Evolutionary conservation across 2,797 vertebrate genomes (phyloP).

Genomic region (Syngnathus rostellatus): DNA sequence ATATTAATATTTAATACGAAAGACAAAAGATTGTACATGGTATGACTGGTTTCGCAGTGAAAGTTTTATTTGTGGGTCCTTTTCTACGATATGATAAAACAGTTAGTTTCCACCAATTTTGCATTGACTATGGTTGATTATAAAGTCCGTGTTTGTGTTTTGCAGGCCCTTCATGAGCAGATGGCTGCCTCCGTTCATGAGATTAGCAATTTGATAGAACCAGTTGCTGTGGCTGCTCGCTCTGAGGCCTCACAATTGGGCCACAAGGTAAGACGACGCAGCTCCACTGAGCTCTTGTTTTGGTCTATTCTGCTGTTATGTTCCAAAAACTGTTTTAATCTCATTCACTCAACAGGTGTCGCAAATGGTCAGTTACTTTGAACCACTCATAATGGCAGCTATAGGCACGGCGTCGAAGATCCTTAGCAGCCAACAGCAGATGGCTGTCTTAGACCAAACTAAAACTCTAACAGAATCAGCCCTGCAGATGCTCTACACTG

Average conservation of each 20-base stretch:
- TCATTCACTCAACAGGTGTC: conserved; percentile 74
- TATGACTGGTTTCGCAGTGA: not conserved
- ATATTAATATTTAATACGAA: not conserved
- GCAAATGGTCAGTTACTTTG: conserved; percentile 96
- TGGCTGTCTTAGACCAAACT: conserved; percentile 95
- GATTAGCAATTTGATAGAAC: conserved; percentile 92
- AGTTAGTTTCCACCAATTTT: not conserved
- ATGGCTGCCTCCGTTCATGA: conserved; percentile 95
- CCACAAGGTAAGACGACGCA: conserved; percentile 79
- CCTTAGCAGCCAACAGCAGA: conserved; percentile 94
- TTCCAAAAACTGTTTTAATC: conserved; percentile 6
- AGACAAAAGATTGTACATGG: not conserved
- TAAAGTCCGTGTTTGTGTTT: conserved; percentile 7
- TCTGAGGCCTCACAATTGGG: conserved; percentile 92
- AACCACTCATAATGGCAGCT: conserved; percentile 87
- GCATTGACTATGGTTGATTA: not conserved
- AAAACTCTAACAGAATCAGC: conserved; percentile 92
- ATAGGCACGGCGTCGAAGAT: conserved; percentile 91
- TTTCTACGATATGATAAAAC: not conserved
- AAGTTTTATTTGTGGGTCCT: not conserved
- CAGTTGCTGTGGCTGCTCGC: conserved; percentile 81
- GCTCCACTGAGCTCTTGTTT: too few species aligned
- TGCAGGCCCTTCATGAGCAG: conserved; percentile 89
- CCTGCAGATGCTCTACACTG: conserved; percentile 92
- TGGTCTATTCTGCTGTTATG: not conserved